Base-by-base conservation (phyloP, 2,797 vertebrate genomes). In the Channallabes apus region DNA sequence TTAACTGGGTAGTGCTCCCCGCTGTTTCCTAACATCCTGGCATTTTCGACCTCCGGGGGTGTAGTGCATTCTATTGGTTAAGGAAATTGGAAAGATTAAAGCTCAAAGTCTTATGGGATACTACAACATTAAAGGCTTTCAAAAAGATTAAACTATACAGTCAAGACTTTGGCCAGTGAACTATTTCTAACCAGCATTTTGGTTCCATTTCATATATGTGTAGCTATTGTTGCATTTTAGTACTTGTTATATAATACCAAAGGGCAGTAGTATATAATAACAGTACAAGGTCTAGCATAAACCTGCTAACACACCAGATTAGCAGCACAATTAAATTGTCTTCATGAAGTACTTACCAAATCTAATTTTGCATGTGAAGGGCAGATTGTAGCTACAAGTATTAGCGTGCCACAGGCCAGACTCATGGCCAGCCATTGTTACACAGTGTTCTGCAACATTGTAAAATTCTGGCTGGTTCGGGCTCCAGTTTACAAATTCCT, bases 391-490 rank as follows among this genome's bases (percentile, higher is more conserved):
- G 88, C 97, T 98, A 94, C 98, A 99, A 59, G 98, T 96, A 0
- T 98, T 97, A 0, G 98, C 51, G 12, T 0, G 98, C 98, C 98
- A 99, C 89, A 97, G 96, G 20, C 97, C 98, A 5, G 89, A 94
- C 90, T 98, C 97, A 0, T 98, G 96, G 96, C 96, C 96, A 90
- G 98, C 97, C 96, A 98, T 98, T 88, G 99, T 98, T 38, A 98
- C 96, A 0, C 98, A 99, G 72, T 99, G 97, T 91, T 99, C 97
- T 0, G 92, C 96, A 0, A 95, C 94, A 17, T 94, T 93, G 17
- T 97, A 97, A 94, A 98, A 99, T 84, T 98, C 97, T 0, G 98
- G 97, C 90, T 99, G 98, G 92, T 96, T 98, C 58, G 96, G 96
- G 86, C 96, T 92, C 98, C 98, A 99, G 93, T 99, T 99, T 94